phyloP scores from a whole-genome alignment of 2,888 invertebrate species.

The Dynastes maya region DNA sequence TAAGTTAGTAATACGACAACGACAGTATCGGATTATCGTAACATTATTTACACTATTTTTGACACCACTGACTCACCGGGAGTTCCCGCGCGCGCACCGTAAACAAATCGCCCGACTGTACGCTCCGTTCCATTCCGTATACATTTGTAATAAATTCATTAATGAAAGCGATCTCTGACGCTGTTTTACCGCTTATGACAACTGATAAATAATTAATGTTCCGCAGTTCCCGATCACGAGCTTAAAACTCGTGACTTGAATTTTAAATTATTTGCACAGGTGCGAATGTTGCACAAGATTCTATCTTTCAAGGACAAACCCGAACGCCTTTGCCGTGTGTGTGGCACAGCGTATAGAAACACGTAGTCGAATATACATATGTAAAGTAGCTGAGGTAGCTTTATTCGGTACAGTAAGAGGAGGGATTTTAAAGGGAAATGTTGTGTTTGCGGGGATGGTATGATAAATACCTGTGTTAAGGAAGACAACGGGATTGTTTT shows the following conservation, averaged over 20 bases:
- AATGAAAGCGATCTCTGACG: constrained; percentile 28
- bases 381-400: background rate
- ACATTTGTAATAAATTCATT: constrained; percentile 33
- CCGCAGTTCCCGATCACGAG: constrained; percentile 41
- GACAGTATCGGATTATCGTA: constrained; percentile 19
- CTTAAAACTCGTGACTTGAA: constrained; percentile 42
- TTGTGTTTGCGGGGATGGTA: too few relatives aligned
- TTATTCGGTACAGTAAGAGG: background rate
- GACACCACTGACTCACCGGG: constrained; percentile 18
- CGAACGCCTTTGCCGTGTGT: background rate
- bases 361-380: background rate
- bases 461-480: too few relatives aligned
- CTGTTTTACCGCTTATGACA: constrained; percentile 29
- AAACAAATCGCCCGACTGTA: background rate
- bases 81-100: background rate
- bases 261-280: constrained; percentile 43
- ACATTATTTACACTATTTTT: constrained; percentile 27
- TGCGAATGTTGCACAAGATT: constrained; percentile 39
- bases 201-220: constrained; percentile 41
- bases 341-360: background rate
- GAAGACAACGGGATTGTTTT: too few relatives aligned
- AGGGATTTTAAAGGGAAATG: background rate
- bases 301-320: constrained; percentile 29
- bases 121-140: background rate
- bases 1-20: background rate